phyloP scores from a whole-genome alignment of 1,140 invertebrate species.

The Notospermus geniculatus region DNA sequence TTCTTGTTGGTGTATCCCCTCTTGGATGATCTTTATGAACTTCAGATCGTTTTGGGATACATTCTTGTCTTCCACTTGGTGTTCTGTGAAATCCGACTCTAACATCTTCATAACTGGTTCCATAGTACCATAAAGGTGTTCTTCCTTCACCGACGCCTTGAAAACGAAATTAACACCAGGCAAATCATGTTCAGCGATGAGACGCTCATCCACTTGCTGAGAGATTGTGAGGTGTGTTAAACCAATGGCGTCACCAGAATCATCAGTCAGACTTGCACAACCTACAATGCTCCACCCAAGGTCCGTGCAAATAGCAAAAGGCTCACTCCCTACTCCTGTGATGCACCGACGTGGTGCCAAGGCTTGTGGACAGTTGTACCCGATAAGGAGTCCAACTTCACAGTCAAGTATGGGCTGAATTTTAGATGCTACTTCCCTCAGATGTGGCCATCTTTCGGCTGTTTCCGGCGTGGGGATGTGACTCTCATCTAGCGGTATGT shows the following conservation, averaged over 20 bases:
- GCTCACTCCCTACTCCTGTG: not conserved
- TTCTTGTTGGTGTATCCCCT: not conserved
- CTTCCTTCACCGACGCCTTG: no score
- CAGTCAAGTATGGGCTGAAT: no score
- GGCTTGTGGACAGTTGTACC: slow-evolving; percentile 7
- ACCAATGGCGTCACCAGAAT: not conserved
- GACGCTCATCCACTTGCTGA: no score
- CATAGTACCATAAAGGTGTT: no score
- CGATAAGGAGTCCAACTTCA: slow-evolving; percentile 8
- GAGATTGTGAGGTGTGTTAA: not conserved
- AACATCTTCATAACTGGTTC: not conserved
- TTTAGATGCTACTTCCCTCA: slow-evolving; percentile 2
- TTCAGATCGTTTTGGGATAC: no score
- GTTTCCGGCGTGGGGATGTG: no score
- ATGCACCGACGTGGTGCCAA: not conserved
- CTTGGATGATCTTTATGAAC: no score
- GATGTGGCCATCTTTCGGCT: slow-evolving; percentile 15
- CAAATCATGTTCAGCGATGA: no score
- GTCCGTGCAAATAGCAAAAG: not conserved
- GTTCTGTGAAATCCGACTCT: not conserved
- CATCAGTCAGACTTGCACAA: not conserved
- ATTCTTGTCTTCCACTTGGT: not conserved
- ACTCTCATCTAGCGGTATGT: no score
- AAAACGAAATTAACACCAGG: no score
- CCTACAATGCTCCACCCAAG: slow-evolving; percentile 3